Evolutionary conservation across 2,113 vertebrate species (phyloP).

Genomic region (Dissostichus mawsoni): DNA sequence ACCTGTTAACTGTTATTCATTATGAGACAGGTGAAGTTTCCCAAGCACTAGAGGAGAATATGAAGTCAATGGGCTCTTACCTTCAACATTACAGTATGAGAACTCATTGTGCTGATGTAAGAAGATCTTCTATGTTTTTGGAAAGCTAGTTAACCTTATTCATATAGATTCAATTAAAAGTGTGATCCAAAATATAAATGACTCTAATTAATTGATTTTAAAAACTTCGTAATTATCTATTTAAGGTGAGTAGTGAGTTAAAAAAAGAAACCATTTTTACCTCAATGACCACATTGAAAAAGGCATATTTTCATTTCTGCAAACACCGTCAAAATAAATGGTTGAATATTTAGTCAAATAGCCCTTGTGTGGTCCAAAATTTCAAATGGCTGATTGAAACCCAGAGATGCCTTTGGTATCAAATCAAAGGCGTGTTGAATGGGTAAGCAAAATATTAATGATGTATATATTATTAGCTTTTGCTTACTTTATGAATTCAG

Average conservation of each 20-base stretch:
- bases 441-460: conserved; percentile 49
- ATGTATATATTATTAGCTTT: conserved; percentile 36
- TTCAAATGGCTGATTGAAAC: conserved; percentile 29
- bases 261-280: conserved; percentile 55
- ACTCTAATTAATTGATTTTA: conserved; percentile 49
- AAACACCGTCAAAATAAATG: not conserved
- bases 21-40: conserved; percentile 36
- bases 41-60: not conserved
- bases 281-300: conserved; percentile 19
- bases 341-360: conserved; percentile 4
- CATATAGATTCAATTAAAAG: conserved; percentile 54
- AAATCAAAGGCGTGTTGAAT: conserved; percentile 38
- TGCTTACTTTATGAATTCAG: conserved; percentile 23
- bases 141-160: conserved; percentile 65
- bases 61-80: conserved; percentile 34
- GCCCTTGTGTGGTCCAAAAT: conserved; percentile 22
- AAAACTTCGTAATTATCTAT: conserved; percentile 46
- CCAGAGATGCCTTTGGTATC: conserved; percentile 30
- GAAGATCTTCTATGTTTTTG: conserved; percentile 31
- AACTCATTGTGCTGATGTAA: conserved; percentile 13
- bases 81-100: conserved; percentile 12
- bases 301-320: not conserved
- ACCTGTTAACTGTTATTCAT: conserved; percentile 39
- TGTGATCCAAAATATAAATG: conserved; percentile 50
- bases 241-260: conserved; percentile 46